A percentile compares a stretch with the other conserved stretches of the same genome.
Conservation (phyloP, 2,797 vertebrate species). For the Cossypha caffra region DNA sequence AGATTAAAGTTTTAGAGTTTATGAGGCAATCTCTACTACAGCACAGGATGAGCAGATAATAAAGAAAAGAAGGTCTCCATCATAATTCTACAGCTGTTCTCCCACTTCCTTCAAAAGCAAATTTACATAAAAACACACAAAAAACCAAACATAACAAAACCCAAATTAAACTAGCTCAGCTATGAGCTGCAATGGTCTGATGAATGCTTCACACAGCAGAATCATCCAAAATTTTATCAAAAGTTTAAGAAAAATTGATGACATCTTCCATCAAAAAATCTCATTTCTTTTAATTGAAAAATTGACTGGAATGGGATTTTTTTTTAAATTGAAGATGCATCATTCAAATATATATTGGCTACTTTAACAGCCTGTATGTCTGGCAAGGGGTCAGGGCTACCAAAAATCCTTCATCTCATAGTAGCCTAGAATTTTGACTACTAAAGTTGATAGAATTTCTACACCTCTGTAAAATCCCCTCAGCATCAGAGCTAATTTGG, state of each 20-base stretch:
- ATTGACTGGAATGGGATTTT: not conserved
- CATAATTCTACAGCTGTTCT: accelerated
- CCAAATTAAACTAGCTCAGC: not conserved
- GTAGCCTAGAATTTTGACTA: not conserved
- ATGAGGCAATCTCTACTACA: not conserved
- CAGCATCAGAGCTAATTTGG: not conserved
- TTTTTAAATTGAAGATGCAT: not conserved
- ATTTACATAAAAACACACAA: not conserved
- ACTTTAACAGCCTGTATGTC: not conserved
- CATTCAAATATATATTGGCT: not conserved
- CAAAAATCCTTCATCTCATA: not conserved
- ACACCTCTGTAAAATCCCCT: not conserved
- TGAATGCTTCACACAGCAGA: not conserved
- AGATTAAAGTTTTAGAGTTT: not conserved
- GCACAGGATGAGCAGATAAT: not conserved
- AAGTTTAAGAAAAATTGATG: not conserved
- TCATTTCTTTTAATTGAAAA: not conserved
- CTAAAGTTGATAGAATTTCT: not conserved
- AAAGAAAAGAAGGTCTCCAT: not conserved
- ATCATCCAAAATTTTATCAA: not conserved
- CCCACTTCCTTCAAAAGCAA: not conserved
- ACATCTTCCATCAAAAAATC: not conserved
- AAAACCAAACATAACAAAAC: not conserved
- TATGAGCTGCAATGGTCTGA: not conserved
- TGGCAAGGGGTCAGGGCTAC: not conserved